phyloP scores from a whole-genome alignment of 2,888 invertebrate genomes.

The Lasiommata megera region DNA sequence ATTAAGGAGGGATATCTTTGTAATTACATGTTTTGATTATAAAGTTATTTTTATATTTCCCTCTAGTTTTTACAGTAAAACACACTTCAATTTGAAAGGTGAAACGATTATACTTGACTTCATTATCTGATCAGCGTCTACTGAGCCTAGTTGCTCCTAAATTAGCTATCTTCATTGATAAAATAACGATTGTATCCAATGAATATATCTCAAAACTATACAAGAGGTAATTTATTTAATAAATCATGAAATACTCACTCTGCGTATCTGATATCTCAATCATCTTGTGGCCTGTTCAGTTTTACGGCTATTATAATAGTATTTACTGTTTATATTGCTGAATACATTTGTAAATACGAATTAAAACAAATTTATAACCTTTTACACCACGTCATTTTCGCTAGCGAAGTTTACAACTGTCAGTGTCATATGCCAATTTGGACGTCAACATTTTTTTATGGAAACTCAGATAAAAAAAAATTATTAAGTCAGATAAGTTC shows the following conservation, averaged over 20 bases:
- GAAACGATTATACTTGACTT: no score
- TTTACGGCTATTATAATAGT: slow-evolving; percentile 21
- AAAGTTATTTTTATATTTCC: no score
- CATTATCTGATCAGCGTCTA: neutral
- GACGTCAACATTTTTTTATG: no score
- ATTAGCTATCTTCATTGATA: slow-evolving; percentile 22
- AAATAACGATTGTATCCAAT: slow-evolving; percentile 21
- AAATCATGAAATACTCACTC: slow-evolving; percentile 81
- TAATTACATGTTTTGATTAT: no score
- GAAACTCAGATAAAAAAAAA: no score
- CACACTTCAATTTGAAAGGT: neutral
- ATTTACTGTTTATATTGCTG: slow-evolving; percentile 35
- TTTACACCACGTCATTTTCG: slow-evolving; percentile 68
- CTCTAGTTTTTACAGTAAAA: no score
- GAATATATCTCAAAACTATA: neutral
- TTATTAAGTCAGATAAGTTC: no score
- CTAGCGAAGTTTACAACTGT: slow-evolving; percentile 40
- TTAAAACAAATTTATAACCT: slow-evolving; percentile 61
- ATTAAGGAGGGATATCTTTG: no score
- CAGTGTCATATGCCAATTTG: slow-evolving; percentile 15
- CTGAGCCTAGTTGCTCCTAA: neutral
- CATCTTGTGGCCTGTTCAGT: slow-evolving; percentile 76
- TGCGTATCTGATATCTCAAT: slow-evolving; percentile 92
- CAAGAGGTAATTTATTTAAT: slow-evolving; percentile 9
- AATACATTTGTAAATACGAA: slow-evolving; percentile 47